Percentiles rank a stretch among this genome's conserved stretches.
Evolutionary conservation across 2,797 vertebrate species (phyloP).

Genomic region (Emydoidea blandingii): DNA sequence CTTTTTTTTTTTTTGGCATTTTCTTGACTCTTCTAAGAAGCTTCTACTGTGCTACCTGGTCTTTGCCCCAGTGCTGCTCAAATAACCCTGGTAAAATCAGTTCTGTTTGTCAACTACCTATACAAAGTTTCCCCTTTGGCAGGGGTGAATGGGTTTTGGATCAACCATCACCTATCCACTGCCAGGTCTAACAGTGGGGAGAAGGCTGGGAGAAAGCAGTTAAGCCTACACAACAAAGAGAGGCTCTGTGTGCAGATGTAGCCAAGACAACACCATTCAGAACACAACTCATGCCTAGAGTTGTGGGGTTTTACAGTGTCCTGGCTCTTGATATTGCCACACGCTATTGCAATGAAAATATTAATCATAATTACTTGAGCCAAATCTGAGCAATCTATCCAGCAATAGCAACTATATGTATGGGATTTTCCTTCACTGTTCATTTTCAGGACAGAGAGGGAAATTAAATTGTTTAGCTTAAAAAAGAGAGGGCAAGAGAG

Average conservation of each 20-base stretch:
- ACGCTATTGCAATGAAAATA: neutral
- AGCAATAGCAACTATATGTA: neutral
- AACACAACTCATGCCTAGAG: neutral
- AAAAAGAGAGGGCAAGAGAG: neutral
- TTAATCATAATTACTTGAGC: neutral
- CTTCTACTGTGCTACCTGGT: neutral
- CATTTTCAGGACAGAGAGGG: neutral
- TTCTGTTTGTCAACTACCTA: neutral
- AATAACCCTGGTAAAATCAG: neutral
- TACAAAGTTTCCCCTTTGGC: neutral
- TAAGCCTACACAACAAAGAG: neutral
- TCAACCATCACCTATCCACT: neutral
- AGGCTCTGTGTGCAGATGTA: neutral
- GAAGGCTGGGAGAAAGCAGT: neutral
- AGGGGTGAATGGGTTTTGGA: neutral
- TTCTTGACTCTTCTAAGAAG: slow-evolving; percentile 23
- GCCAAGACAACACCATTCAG: neutral
- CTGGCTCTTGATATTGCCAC: neutral
- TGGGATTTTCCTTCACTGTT: neutral
- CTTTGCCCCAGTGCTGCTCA: neutral
- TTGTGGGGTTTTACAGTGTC: neutral
- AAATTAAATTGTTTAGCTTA: slow-evolving; percentile 19
- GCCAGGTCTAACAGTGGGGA: neutral
- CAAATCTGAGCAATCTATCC: neutral
- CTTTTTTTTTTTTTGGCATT: neutral